Evolutionary conservation across 2,888 invertebrate species (phyloP).

Genomic region (Chesias legatella): DNA sequence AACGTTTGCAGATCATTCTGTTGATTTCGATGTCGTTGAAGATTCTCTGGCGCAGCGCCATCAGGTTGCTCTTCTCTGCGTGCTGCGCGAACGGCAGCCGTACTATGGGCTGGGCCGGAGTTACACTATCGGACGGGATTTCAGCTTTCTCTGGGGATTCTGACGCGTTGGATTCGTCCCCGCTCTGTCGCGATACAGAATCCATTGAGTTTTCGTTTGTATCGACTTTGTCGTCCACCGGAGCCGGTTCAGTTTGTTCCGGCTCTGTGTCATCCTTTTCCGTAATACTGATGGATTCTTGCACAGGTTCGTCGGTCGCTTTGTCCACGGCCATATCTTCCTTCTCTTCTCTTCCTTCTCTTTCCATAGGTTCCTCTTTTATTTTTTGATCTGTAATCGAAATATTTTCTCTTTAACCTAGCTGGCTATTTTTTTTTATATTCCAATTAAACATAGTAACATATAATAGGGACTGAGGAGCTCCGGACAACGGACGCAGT

Average conservation of each 20-base stretch:
- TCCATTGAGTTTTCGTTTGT: constrained; percentile 34
- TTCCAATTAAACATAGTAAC: too few relatives aligned
- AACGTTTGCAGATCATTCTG: constrained; percentile 74
- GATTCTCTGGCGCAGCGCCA: constrained; percentile 58
- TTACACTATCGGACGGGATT: constrained; percentile 1
- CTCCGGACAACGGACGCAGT: too few relatives aligned
- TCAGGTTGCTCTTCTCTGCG: constrained; percentile 62
- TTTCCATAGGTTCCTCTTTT: constrained; percentile 22
- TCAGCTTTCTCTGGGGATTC: constrained; percentile 42
- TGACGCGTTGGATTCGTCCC: constrained; percentile 38
- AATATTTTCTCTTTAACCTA: neutral
- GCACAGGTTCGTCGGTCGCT: constrained; percentile 12
- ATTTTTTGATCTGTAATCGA: constrained; percentile 41
- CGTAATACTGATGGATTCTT: neutral
- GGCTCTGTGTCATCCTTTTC: constrained; percentile 24
- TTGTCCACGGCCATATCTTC: constrained; percentile 2
- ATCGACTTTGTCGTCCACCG: constrained; percentile 28
- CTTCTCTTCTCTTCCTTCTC: too few relatives aligned
- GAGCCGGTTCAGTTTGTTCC: constrained; percentile 25
- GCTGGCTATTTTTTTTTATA: too few relatives aligned
- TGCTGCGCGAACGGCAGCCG: constrained; percentile 59
- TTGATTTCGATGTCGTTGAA: constrained; percentile 59
- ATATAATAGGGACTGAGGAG: too few relatives aligned
- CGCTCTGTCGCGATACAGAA: constrained; percentile 25
- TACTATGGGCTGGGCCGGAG: constrained; percentile 14